Evolutionary conservation across 2,113 vertebrate genomes (phyloP).

Genomic region (Xenus cinereus): DNA sequence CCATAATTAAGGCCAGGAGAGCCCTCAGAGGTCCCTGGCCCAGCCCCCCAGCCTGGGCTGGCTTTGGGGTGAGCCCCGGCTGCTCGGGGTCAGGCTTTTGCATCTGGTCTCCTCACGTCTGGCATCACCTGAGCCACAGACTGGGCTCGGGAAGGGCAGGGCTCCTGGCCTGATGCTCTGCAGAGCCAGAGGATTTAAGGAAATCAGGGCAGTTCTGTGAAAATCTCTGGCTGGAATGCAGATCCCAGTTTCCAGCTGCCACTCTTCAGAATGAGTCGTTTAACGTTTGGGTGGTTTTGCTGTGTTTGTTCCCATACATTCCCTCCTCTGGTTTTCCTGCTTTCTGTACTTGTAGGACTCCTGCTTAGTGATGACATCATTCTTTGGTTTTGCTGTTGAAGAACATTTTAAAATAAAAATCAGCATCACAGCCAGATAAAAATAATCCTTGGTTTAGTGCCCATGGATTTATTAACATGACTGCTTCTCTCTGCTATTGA

Average conservation of each 20-base stretch:
- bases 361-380: not conserved
- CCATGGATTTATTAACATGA: not conserved
- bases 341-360: not conserved
- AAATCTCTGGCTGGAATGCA: not conserved
- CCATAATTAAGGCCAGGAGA: not conserved
- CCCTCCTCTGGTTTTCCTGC: not conserved
- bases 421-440: slow-evolving; percentile 2
- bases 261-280: not conserved
- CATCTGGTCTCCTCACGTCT: not conserved
- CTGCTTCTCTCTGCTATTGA: not conserved
- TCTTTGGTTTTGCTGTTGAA: not conserved
- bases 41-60: not conserved
- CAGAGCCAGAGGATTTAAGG: not conserved
- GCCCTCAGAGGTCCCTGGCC: not conserved
- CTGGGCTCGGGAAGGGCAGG: not conserved
- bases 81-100: rapidly evolving
- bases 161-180: not conserved
- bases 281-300: not conserved
- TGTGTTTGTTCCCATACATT: not conserved
- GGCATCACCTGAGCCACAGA: not conserved
- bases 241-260: not conserved
- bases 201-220: not conserved
- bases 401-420: slow-evolving; percentile 20
- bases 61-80: not conserved
- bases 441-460: slow-evolving; percentile 18